Percentiles rank a stretch among this genome's conserved stretches.
Evolutionary conservation across 2,888 invertebrate species (phyloP).

Genomic region (Norana najaformis): DNA sequence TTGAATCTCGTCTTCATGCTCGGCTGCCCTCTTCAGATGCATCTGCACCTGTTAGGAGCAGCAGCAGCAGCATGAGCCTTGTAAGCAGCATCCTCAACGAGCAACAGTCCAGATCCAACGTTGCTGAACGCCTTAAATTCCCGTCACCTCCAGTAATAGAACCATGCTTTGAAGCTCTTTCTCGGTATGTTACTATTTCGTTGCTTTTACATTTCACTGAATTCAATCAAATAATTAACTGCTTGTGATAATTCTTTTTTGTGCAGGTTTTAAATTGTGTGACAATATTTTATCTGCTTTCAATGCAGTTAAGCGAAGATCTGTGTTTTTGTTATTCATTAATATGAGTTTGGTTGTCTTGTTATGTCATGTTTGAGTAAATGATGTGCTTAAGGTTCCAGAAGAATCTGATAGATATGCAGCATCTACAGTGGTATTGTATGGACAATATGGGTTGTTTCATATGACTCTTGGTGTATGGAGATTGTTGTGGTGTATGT

Average conservation of each 20-base stretch:
- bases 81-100: slow-evolving; percentile 32
- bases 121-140: slow-evolving; percentile 35
- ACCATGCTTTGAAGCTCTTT: slow-evolving; percentile 46
- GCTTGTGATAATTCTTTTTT: not conserved
- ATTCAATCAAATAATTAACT: not conserved
- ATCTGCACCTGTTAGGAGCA: not conserved
- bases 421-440: not conserved
- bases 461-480: too few species aligned
- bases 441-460: too few species aligned
- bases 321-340: too few species aligned
- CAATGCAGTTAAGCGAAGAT: too few species aligned
- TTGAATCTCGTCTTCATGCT: slow-evolving; percentile 10
- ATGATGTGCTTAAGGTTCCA: not conserved
- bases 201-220: too few species aligned
- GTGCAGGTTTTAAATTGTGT: not conserved
- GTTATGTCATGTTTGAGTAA: not conserved
- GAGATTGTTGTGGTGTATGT: too few species aligned
- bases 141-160: slow-evolving; percentile 56
- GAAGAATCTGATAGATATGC: not conserved
- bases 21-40: not conserved
- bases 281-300: not conserved
- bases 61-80: slow-evolving; percentile 25
- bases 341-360: too few species aligned
- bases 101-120: slow-evolving; percentile 1
- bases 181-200: slow-evolving; percentile 46